Conservation (phyloP, 2,113 vertebrate genomes). For the Gymnorhina tibicen region DNA sequence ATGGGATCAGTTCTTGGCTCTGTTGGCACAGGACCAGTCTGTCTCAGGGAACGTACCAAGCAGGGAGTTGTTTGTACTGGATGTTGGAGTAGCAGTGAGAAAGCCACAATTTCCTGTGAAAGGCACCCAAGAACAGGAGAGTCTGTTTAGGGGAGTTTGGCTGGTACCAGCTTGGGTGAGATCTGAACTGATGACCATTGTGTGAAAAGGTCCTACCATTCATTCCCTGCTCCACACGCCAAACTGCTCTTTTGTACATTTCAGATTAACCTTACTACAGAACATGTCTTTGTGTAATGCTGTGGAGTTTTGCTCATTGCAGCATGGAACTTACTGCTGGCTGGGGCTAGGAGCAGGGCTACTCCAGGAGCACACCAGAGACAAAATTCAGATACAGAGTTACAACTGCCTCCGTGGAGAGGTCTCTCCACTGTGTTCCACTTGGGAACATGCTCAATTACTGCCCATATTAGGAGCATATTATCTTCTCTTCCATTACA, state of each 20-base stretch:
- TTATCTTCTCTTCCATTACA: not conserved
- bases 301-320: not conserved
- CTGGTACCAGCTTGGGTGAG: not conserved
- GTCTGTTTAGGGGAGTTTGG: not conserved
- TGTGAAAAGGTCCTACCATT: not conserved
- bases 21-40: not conserved
- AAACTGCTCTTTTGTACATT: not conserved
- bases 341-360: not conserved
- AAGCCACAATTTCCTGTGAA: not conserved
- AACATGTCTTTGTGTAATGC: accelerated
- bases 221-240: not conserved
- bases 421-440: not conserved
- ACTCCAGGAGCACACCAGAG: not conserved
- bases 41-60: not conserved
- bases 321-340: not conserved
- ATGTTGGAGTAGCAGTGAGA: not conserved
- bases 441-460: not conserved
- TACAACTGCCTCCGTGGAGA: not conserved
- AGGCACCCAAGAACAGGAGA: not conserved
- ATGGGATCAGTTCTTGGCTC: not conserved
- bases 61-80: not conserved
- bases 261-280: not conserved
- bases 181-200: not conserved
- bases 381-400: not conserved
- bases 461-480: not conserved